phyloP scores from a whole-genome alignment of 2,888 invertebrate genomes.

The Strigamia maritima region DNA sequence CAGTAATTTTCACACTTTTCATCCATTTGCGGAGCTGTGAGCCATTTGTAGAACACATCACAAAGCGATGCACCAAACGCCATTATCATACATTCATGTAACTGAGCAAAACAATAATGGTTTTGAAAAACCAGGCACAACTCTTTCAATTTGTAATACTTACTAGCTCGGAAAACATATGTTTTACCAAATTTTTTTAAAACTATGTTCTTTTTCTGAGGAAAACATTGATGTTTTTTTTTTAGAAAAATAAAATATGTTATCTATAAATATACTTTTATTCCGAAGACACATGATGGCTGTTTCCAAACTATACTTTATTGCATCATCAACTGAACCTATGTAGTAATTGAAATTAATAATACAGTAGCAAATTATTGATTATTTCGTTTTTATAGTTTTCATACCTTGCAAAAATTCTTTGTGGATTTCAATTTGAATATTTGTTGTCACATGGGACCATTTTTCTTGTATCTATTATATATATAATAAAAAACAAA shows the following conservation, averaged over 20 bases:
- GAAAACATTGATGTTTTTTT: too few species aligned
- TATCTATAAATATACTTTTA: neutral
- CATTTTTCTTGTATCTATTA: conserved; percentile 6
- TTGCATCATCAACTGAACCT: neutral
- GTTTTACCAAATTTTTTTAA: neutral
- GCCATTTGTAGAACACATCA: neutral
- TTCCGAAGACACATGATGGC: neutral
- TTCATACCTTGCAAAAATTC: neutral
- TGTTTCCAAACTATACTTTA: neutral
- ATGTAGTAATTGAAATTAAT: neutral
- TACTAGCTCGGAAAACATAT: neutral
- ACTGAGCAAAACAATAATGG: neutral
- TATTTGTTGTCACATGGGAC: neutral
- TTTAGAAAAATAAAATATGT: neutral
- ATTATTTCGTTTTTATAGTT: too few species aligned
- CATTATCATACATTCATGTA: neutral
- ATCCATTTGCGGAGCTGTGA: neutral
- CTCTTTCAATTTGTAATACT: neutral
- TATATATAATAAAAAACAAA: too few species aligned
- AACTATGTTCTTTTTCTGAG: neutral
- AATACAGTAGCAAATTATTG: neutral
- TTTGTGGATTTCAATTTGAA: neutral
- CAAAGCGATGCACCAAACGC: neutral
- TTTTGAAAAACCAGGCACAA: too few species aligned
- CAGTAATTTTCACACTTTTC: neutral